phyloP scores from a whole-genome alignment of 2,888 invertebrate species.

The Sipha maydis region DNA sequence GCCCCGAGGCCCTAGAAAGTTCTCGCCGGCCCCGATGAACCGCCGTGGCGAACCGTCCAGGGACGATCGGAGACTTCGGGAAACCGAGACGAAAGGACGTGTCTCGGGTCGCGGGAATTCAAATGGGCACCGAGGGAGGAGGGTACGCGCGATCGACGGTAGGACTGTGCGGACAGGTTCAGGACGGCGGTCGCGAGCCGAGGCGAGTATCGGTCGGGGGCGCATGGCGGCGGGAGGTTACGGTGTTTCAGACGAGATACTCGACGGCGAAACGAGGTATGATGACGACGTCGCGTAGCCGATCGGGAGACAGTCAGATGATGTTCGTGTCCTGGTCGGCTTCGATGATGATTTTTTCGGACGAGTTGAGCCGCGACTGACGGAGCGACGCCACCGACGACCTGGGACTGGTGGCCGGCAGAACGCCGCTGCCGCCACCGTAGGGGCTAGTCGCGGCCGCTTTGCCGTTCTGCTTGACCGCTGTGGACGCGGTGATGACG shows the following conservation, averaged over 20 bases:
- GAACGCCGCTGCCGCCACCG: conserved; percentile 67
- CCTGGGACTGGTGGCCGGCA: conserved; percentile 68
- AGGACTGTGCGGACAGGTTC: too few species aligned
- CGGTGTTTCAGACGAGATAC: conserved; percentile 40
- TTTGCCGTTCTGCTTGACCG: conserved; percentile 75
- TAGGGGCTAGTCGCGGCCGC: conserved; percentile 67
- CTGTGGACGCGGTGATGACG: conserved; percentile 64
- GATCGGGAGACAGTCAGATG: conserved; percentile 60
- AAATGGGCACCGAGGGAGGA: too few species aligned
- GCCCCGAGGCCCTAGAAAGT: too few species aligned
- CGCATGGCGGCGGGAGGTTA: background rate
- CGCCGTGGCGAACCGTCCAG: too few species aligned
- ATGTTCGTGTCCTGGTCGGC: conserved; percentile 65
- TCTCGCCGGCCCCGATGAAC: too few species aligned
- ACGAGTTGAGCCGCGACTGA: conserved; percentile 72
- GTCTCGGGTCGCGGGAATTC: too few species aligned
- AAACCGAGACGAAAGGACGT: too few species aligned
- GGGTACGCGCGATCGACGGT: too few species aligned
- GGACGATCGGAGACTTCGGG: too few species aligned
- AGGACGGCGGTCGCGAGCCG: too few species aligned
- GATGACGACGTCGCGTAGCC: background rate
- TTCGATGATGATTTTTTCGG: conserved; percentile 65
- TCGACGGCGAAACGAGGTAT: conserved; percentile 47
- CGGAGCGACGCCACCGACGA: conserved; percentile 76
- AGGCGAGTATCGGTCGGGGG: background rate